A percentile compares a stretch with the other conserved stretches of the same genome.
Evolutionary conservation across 1,140 invertebrate genomes (phyloP).

Genomic region (Caenorhabditis brenneri): DNA sequence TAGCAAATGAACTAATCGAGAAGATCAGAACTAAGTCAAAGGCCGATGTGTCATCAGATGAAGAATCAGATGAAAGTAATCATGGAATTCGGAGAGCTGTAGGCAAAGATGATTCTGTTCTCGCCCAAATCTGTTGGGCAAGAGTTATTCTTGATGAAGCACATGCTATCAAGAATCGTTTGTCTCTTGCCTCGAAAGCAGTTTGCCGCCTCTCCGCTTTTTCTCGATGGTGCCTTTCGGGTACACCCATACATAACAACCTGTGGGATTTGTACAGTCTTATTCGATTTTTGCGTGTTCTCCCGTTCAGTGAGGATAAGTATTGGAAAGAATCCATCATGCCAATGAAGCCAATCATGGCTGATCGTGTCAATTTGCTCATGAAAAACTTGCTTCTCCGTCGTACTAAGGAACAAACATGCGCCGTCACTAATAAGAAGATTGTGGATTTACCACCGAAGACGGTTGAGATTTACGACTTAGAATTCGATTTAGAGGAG

Average conservation of each 20-base stretch:
- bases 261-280: slow-evolving; percentile 86
- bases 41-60: neutral
- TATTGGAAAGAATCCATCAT: slow-evolving; percentile 74
- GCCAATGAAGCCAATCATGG: slow-evolving; percentile 3
- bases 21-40: slow-evolving; percentile 1
- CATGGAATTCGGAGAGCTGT: neutral
- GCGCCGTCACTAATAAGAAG: slow-evolving; percentile 59
- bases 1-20: slow-evolving; percentile 72
- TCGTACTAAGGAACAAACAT: slow-evolving; percentile 63
- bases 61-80: neutral
- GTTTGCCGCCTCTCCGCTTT: slow-evolving; percentile 77
- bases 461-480: slow-evolving; percentile 54
- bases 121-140: slow-evolving; percentile 80
- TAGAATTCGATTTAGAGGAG: slow-evolving; percentile 58
- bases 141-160: slow-evolving; percentile 90
- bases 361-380: slow-evolving; percentile 59
- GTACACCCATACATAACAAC: slow-evolving; percentile 93
- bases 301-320: slow-evolving; percentile 75
- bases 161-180: slow-evolving; percentile 86
- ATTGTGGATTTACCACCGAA: slow-evolving; percentile 52
- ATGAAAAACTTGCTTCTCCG: slow-evolving; percentile 63
- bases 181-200: slow-evolving; percentile 79
- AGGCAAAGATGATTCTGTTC: slow-evolving; percentile 58
- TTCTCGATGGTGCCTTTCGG: slow-evolving; percentile 85
- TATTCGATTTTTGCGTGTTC: slow-evolving; percentile 74